A percentile compares a stretch with the other conserved stretches of the same genome.
phyloP scores from a whole-genome alignment of 2,113 vertebrate species.

The Heptranchias perlo region DNA sequence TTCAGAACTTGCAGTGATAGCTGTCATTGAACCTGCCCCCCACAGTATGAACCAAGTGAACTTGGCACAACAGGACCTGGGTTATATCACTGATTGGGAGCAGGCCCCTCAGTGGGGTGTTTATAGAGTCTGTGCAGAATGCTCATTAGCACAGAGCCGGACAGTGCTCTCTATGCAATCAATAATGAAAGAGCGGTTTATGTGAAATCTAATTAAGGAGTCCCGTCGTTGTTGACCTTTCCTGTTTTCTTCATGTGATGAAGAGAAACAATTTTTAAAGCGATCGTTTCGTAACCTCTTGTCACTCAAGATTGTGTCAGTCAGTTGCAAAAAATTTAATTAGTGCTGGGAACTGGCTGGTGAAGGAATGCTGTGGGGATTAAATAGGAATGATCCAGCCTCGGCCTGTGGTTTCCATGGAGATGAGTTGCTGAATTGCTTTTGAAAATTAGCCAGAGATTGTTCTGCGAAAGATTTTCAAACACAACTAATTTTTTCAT shows the following conservation, averaged over 20 bases:
- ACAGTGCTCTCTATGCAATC: constrained; percentile 9
- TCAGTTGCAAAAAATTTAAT: neutral
- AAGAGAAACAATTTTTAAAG: constrained; percentile 15
- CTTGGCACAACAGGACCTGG: neutral
- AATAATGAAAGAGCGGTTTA: constrained; percentile 23
- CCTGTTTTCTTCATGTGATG: neutral
- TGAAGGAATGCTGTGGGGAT: neutral
- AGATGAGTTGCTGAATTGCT: neutral
- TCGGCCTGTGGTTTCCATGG: constrained; percentile 13
- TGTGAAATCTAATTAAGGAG: constrained; percentile 30
- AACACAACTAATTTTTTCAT: neutral
- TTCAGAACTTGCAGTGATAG: neutral
- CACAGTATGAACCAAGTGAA: neutral
- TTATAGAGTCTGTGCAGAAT: neutral
- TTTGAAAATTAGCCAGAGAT: constrained; percentile 9
- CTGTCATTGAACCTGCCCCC: neutral
- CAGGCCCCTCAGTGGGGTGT: neutral
- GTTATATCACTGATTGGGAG: neutral
- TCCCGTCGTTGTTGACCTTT: neutral
- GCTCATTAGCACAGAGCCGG: constrained; percentile 8
- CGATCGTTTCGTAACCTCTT: neutral
- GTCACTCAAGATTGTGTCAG: neutral
- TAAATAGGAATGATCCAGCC: neutral
- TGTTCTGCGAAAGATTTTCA: neutral
- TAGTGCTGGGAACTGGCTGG: neutral